These are phyloP conservation scores for Drosophila dives DNA, from an alignment of 2,888 invertebrate genomes.

Conservation along the genomic window DNA sequence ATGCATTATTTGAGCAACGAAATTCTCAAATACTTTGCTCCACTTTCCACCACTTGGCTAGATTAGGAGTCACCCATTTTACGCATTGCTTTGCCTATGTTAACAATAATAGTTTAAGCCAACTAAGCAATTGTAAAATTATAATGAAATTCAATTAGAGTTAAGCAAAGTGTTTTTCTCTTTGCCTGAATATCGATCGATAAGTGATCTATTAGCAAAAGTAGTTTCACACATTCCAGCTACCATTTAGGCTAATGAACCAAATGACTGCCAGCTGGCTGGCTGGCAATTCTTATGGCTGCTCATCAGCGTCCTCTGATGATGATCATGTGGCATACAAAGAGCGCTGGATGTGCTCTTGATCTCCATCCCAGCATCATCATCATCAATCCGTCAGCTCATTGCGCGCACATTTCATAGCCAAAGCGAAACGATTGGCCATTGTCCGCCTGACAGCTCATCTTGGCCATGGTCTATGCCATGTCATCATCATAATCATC, in stretches of 20 bases:
- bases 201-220: conserved; percentile 72
- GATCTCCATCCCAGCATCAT: conserved; percentile 32
- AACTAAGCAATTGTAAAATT: conserved; percentile 9
- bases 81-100: background rate
- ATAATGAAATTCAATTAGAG: conserved; percentile 27
- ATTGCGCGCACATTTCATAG: conserved; percentile 51
- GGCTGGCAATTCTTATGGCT: conserved; percentile 40
- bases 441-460: conserved; percentile 56
- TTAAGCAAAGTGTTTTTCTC: background rate
- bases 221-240: conserved; percentile 69
- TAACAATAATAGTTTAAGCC: background rate
- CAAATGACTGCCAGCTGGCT: conserved; percentile 18
- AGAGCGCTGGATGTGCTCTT: conserved; percentile 36
- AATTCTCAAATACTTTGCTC: conserved; percentile 1
- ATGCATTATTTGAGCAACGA: background rate
- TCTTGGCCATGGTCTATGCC: conserved; percentile 50
- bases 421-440: conserved; percentile 59
- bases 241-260: conserved; percentile 75
- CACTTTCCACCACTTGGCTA: background rate
- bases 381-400: conserved; percentile 40
- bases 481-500: conserved; percentile 42
- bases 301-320: conserved; percentile 29
- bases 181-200: conserved; percentile 37
- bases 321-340: conserved; percentile 17
- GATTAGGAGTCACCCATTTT: background rate